A percentile compares a stretch with the other conserved stretches of the same genome.
These are phyloP conservation scores for Rhodophaea formosa DNA, from an alignment of 2,888 invertebrate species.

Conservation along the genomic window DNA sequence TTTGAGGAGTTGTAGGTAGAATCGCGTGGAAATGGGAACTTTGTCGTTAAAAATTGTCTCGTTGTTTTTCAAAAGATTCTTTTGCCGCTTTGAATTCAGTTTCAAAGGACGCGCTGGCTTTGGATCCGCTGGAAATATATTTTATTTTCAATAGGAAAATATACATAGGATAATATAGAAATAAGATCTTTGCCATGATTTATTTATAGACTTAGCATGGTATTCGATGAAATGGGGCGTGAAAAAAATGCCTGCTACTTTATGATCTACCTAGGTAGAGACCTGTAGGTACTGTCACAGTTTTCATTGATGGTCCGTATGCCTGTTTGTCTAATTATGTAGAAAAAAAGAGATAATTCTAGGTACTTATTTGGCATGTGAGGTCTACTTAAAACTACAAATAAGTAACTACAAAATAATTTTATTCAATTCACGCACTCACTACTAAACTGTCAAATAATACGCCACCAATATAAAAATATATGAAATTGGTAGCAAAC, in stretches of 20 bases:
- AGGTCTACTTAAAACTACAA: too few relatives aligned
- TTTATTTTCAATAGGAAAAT: background rate
- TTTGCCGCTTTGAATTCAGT: slow-evolving; percentile 52
- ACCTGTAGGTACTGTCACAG: too few relatives aligned
- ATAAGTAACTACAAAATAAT: background rate
- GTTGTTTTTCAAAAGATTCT: slow-evolving; percentile 55
- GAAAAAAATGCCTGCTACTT: too few relatives aligned
- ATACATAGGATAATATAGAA: too few relatives aligned
- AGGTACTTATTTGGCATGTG: too few relatives aligned
- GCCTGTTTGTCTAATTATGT: too few relatives aligned
- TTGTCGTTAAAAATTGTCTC: slow-evolving; percentile 72
- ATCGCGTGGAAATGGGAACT: slow-evolving; percentile 69
- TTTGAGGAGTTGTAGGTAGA: slow-evolving; percentile 67
- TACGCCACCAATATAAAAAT: background rate
- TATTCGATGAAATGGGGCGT: too few relatives aligned
- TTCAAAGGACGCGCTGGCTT: slow-evolving; percentile 46
- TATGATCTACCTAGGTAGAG: too few relatives aligned
- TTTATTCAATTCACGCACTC: background rate
- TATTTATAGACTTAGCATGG: too few relatives aligned
- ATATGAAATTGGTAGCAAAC: background rate
- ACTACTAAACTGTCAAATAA: background rate
- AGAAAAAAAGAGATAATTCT: too few relatives aligned
- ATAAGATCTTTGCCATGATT: too few relatives aligned
- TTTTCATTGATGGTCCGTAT: too few relatives aligned
- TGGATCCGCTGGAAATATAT: slow-evolving; percentile 43